Evolutionary conservation across 1,140 invertebrate genomes (phyloP).

Genomic region (Neodiprion virginianus): DNA sequence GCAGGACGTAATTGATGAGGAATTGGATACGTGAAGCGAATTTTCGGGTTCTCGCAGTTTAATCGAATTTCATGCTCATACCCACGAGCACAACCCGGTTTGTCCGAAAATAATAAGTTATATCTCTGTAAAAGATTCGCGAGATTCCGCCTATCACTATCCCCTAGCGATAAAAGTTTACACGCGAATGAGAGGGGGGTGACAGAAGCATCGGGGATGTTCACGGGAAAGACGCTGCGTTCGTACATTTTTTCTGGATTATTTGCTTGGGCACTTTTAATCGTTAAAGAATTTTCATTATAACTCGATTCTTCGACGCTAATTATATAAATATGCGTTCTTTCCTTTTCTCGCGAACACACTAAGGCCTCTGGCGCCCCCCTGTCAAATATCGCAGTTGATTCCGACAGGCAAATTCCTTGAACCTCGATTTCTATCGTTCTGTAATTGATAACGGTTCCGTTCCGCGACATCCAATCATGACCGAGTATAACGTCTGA

Average conservation of each 20-base stretch:
- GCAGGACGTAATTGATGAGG: slow-evolving; percentile 15
- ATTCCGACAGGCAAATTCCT: neutral
- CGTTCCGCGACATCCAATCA: neutral
- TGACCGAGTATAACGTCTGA: neutral
- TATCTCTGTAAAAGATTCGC: neutral
- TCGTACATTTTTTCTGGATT: too few relatives aligned
- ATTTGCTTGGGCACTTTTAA: neutral
- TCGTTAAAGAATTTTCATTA: neutral
- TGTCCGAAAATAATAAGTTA: neutral
- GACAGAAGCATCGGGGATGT: neutral
- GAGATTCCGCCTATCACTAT: neutral
- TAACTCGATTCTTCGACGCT: neutral
- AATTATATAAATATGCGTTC: neutral
- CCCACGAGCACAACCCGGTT: neutral
- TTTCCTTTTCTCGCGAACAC: neutral
- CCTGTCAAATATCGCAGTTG: neutral
- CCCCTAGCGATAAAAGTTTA: neutral
- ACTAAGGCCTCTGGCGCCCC: neutral
- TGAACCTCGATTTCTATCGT: neutral
- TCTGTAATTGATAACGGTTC: neutral
- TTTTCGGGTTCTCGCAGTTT: slow-evolving; percentile 18
- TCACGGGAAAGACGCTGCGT: neutral
- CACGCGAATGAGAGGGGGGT: neutral
- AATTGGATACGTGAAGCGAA: slow-evolving; percentile 28
- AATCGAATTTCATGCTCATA: slow-evolving; percentile 22